Evolutionary conservation across 2,888 invertebrate genomes (phyloP), one percentile per base, ranked within the genome.

Genomic region (Hirtodrosophila cameraria): DNA sequence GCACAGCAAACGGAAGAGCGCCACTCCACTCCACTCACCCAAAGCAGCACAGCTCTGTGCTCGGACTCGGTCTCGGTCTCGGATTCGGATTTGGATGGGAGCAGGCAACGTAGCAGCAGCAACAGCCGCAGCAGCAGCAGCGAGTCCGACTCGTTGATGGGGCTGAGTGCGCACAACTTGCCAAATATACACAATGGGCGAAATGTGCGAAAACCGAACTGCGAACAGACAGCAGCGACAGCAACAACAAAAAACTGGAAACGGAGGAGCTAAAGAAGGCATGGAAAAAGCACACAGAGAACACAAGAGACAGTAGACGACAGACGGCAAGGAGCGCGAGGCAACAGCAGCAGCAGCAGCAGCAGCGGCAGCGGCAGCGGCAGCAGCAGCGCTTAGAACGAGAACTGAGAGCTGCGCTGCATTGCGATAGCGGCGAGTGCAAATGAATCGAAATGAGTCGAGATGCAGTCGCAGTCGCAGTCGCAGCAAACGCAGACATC

Each of bases 191-290:
- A 80, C 79, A 75, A 78, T 78, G 75, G 75, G 54, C 79, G 61
- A 83, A 80, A 83, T 71, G 82, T 81, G 85, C 87, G 85, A 81
- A 85, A 71, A 59, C 45, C 71, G 73, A n/a, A 68, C 74, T 60
- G 68, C 38, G 38, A 48, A 35, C 48, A 45, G 46, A 50, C 50
- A 63, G 42, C 49, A 13, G 41, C 36, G 11, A 25, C 25, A 36
- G 9, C 27, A 3, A 36, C 36, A 38, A 11, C 9, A 16, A 50
- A 55, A 78, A 86, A 86, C 80, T 80, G 85, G 80, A 80, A 80
- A 75, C 70, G 62, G 63, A 71, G 87, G 63, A 86, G 79, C 79
- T 35, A 50, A 59, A 70, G 60, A 59, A 67, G 68, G 46, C 57
- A 61, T 53, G 59, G 66, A 55, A 49, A 68, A 39, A 43, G 61